Evolutionary conservation across 2,888 invertebrate species (phyloP).

Genomic region (Archips xylosteana): DNA sequence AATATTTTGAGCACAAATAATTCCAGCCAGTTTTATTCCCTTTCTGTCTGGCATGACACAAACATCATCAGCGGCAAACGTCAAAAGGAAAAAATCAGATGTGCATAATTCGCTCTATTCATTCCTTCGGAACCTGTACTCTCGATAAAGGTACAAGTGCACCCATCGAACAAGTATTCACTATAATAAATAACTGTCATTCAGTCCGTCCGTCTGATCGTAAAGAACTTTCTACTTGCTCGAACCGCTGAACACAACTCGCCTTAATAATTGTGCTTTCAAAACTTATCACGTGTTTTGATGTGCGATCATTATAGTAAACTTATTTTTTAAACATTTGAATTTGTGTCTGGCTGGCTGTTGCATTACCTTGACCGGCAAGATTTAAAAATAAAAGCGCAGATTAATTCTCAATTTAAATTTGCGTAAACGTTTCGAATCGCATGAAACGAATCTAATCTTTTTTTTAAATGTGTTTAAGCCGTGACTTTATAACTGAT

Average conservation of each 20-base stretch:
- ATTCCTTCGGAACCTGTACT: constrained; percentile 38
- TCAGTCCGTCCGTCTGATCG: constrained; percentile 56
- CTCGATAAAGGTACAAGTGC: constrained; percentile 44
- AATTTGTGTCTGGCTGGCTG: constrained; percentile 4
- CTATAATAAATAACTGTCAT: constrained; percentile 62
- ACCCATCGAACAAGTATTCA: constrained; percentile 43
- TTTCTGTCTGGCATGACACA: constrained; percentile 24
- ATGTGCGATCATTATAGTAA: constrained; percentile 37
- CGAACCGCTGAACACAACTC: constrained; percentile 43
- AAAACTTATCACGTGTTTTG: constrained; percentile 47
- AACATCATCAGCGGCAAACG: constrained; percentile 35
- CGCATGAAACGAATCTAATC: constrained; percentile 18
- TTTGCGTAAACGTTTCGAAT: constrained; percentile 16
- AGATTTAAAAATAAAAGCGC: constrained; percentile 17
- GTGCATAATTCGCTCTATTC: constrained; percentile 41
- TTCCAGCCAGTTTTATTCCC: constrained; percentile 20
- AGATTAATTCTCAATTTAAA: constrained; percentile 35
- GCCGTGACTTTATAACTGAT: constrained; percentile 17
- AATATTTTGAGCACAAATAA: constrained; percentile 13
- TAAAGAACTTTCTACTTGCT: constrained; percentile 71
- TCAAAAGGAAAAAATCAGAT: constrained; percentile 37
- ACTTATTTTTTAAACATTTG: constrained; percentile 21
- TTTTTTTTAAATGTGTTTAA: constrained; percentile 1
- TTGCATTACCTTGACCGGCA: constrained; percentile 33
- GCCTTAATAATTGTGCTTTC: constrained; percentile 53